Conservation (phyloP, 92 coral and sea anemone species). For the Palythoa grandis region DNA sequence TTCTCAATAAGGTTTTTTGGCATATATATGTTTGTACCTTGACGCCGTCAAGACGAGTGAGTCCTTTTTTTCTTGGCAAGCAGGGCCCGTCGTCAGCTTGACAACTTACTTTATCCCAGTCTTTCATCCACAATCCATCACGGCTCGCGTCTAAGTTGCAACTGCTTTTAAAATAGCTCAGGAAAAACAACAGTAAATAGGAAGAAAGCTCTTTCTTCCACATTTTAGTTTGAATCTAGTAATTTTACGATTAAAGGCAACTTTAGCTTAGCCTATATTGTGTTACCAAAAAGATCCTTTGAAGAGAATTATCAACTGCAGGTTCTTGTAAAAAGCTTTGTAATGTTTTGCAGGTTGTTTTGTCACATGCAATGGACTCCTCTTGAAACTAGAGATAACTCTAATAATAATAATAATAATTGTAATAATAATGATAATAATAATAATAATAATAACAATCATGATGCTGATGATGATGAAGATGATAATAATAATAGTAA, state of each 20-base stretch:
- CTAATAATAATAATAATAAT: too few relatives aligned
- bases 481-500: too few relatives aligned
- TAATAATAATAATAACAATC: too few relatives aligned
- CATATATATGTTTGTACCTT: slow-evolving; percentile 51
- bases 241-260: neutral
- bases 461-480: too few relatives aligned
- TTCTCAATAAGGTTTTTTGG: too few relatives aligned
- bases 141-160: slow-evolving; percentile 35
- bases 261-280: neutral
- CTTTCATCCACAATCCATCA: slow-evolving; percentile 26
- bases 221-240: neutral
- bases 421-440: too few relatives aligned
- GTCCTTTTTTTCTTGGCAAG: slow-evolving; percentile 61
- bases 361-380: neutral
- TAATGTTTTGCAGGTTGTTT: neutral
- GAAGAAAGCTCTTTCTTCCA: neutral
- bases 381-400: too few relatives aligned
- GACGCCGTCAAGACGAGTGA: slow-evolving; percentile 73
- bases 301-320: neutral
- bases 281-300: neutral
- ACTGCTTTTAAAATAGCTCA: neutral
- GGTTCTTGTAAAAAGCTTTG: neutral
- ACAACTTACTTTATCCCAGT: slow-evolving; percentile 63
- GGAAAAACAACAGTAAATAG: neutral
- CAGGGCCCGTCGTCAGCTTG: slow-evolving; percentile 69